These are phyloP conservation scores for Chrysolina haemoptera DNA, from an alignment of 2,888 invertebrate genomes.

Conservation along the genomic window DNA sequence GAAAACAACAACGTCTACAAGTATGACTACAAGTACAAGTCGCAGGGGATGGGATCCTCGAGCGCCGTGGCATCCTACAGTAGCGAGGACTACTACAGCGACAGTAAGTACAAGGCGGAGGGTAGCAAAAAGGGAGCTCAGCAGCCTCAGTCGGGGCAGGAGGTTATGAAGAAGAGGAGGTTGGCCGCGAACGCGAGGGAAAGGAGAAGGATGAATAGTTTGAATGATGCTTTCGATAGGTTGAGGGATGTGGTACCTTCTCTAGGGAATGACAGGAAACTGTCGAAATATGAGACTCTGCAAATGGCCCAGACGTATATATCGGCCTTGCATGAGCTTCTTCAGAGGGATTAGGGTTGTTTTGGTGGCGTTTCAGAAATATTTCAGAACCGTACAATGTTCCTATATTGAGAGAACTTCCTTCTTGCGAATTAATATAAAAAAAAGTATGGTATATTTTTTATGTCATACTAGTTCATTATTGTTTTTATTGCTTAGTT, in stretches of 20 bases:
- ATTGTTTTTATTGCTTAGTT: too few relatives aligned
- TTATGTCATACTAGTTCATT: too few relatives aligned
- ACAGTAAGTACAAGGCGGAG: conserved; percentile 51
- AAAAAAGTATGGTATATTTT: too few relatives aligned
- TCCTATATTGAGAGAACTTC: too few relatives aligned
- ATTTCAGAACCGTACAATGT: neutral
- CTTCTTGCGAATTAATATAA: too few relatives aligned
- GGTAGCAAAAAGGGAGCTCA: conserved; percentile 33
- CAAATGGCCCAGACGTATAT: conserved; percentile 87
- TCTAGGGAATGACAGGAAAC: conserved; percentile 78
- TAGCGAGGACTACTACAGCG: conserved; percentile 57
- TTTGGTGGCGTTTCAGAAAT: neutral
- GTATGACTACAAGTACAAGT: conserved; percentile 59
- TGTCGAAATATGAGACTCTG: conserved; percentile 83
- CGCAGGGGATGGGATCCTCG: conserved; percentile 49
- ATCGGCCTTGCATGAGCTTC: conserved; percentile 77
- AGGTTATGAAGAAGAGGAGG: conserved; percentile 73
- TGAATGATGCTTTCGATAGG: conserved; percentile 82
- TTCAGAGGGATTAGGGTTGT: conserved; percentile 67
- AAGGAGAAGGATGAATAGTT: conserved; percentile 80
- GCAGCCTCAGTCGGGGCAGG: conserved; percentile 60
- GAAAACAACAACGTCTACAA: conserved; percentile 67
- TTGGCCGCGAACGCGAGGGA: conserved; percentile 84
- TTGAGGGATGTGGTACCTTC: conserved; percentile 81
- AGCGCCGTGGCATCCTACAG: conserved; percentile 51